These are phyloP conservation scores for Polydrusus pterygomalis DNA, from an alignment of 2,888 invertebrate species.

Conservation along the genomic window DNA sequence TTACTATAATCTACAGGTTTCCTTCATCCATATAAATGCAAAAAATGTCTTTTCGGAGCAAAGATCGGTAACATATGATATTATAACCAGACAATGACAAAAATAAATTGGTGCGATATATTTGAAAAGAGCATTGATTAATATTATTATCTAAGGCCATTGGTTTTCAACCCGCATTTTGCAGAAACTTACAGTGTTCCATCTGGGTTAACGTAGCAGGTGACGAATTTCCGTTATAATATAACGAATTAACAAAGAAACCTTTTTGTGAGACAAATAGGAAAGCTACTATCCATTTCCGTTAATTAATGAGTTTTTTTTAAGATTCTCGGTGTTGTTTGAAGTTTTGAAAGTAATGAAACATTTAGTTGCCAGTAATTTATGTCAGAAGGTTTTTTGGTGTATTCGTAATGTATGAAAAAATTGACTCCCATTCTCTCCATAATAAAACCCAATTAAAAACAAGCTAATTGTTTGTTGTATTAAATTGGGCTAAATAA, in stretches of 20 bases:
- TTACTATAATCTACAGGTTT: neutral
- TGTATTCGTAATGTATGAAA: too few relatives aligned
- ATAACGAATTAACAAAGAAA: slow-evolving; percentile 34
- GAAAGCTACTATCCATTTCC: slow-evolving; percentile 25
- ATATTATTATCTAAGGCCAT: slow-evolving; percentile 27
- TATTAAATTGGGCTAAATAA: neutral
- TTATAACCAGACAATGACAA: neutral
- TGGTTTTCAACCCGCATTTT: slow-evolving; percentile 30
- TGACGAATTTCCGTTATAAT: slow-evolving; percentile 31
- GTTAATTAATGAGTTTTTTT: slow-evolving; percentile 28
- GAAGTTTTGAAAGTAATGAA: too few relatives aligned
- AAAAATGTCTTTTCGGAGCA: neutral
- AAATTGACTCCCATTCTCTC: too few relatives aligned
- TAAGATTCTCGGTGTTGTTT: neutral
- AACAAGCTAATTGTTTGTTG: too few relatives aligned
- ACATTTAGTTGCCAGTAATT: too few relatives aligned
- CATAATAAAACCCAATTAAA: too few relatives aligned
- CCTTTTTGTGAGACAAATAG: slow-evolving; percentile 21
- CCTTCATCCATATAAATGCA: neutral
- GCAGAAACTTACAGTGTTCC: slow-evolving; percentile 16
- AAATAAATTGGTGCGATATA: neutral
- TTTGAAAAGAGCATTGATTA: slow-evolving; percentile 29
- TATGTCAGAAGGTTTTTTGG: too few relatives aligned
- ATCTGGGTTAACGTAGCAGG: slow-evolving; percentile 24
- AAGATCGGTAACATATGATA: neutral